Base-by-base conservation (phyloP, 2,113 vertebrate genomes). In the Holacanthus passer region DNA sequence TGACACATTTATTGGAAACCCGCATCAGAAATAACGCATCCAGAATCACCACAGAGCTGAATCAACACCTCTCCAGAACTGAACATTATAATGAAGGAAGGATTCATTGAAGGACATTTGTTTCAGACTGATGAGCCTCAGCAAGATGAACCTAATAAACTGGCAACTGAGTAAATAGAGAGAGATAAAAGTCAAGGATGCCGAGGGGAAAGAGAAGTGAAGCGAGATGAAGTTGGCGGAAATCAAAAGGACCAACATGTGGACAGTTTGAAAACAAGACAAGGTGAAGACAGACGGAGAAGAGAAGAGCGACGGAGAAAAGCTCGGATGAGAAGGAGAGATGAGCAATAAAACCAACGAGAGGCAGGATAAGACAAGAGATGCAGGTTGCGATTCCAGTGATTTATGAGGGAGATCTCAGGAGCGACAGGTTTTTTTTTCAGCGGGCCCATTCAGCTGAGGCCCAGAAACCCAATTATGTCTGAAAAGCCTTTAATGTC, bases 391-490 rank as follows among this genome's bases (percentile, higher is more conserved):
- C 43, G 79, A 90, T 78, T 72, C 14, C 50, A 19, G 72, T 87
- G 87, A 89, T 81, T 87, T 79, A 87, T 87, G 80, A 82, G 67
- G 31, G 22, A 81, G 41, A 67, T 37, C 32, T 59, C 75, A 16
- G 55, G 66, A 77, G 32, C 2, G 65, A 64, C 64, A 55, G 16
- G 2, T 43, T 71, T 81, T 56, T 43, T n/a, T 53, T 58, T 4
- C 45, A 22, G 22, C 24, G 0, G 13, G 48, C 37, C 47, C 52
- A 69, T 87, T 83, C 73, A 80, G 62, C 70, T 73, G 29, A 77
- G 77, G 50, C 71, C 63, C 58, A 69, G 85, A 86, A 87, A 91
- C 70, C 80, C 80, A 89, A 82, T 91, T 89, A 87, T 71, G 70
- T 70, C 79, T 87, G 69, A 85, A 87, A 84, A 85, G 69, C 73